Evolutionary conservation across 2,797 vertebrate species (phyloP), one percentile per base, ranked within the genome.

Genomic region (Melanotaenia boesemani): DNA sequence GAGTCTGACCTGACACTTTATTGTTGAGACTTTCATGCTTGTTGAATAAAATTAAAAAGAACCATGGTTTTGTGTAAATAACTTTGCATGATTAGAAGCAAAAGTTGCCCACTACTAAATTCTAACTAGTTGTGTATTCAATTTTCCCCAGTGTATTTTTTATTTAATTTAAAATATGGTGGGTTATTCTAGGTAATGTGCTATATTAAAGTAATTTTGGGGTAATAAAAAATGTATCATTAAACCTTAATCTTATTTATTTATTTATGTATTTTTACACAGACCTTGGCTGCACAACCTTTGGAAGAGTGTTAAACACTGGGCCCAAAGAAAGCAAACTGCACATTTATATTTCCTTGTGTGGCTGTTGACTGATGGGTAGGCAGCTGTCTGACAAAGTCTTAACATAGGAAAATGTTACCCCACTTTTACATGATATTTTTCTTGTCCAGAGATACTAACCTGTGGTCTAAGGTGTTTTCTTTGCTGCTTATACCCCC

Each of bases 381-480:
- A 88, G 88, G 66, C 74, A 12, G 3, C 81, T 72, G 70, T 87
- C 70, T 75, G 72, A 76, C 66, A 70, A 52, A 26, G 65, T 48
- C 59, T 46, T 55, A 36, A 70, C 66, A 36, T 85, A 62, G 68
- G 79, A 83, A 72, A 79, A 75, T 52, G 24, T 36, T 15, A 48
- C 41, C 50, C 34, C 24, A 37, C 12, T 61, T 70, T 52, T 67
- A 68, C 67, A 68, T 57, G 69, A 74, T 71, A 67, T 80, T 59
- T 86, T 50, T 74, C 57, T 37, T 44, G 84, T 61, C 79, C 5
- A 1, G 5, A 82, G 67, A 75, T 81, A 24, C 70, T 81, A 86
- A 86, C 75, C 79, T 86, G 77, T 50, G 41, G 80, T 80, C 69
- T 58, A 77, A 81, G 82, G 77, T 67, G 59, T 86, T 85, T 81